Base-by-base conservation (phyloP, 1,140 invertebrate species). In the Archivesica marissinica region DNA sequence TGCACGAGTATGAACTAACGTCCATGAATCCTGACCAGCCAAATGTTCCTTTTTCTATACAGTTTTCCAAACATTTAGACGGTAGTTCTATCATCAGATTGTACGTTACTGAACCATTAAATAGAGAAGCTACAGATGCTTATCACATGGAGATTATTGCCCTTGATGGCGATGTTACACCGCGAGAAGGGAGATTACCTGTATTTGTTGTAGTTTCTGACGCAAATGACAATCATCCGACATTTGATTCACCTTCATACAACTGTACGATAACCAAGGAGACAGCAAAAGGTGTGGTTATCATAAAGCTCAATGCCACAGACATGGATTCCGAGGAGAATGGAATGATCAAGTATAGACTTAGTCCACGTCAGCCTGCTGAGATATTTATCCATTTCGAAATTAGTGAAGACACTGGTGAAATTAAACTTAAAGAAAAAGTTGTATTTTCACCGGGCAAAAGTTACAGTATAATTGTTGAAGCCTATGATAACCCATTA, bases 1-100 rank as follows among this genome's bases (percentile, higher is more conserved):
- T 92, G 11, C 78, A 90, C 47, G 72, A 54, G 17, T 92, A 92
- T 70, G 50, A 68, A 17, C 28, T 93, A 15, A 66, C 91, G 3
- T 87, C 91, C 7, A 84, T 47, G 9, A 64, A 78, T 47, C 44
- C 64, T 17, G 41, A 35, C 20, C 17, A 39, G 0, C 41, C 85
- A 0, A 81, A 90, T 81, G 79, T 85, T 7, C 86, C 88, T 4
- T 92, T 92, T 87, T 86, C 86, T 3, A 61, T 92, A 13, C 66
- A 88, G 33, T 88, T 88, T 47, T 84, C 87, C 2, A 86, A 89
- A 70, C 74, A 85, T 78, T 77, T 85, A 68, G 82, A 85, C 56
- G 82, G 82, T 20, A 85, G 82, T 23, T 85, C 82, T 17, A 68
- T 68, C 2, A 56, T 85, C 6, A 77, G 59, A 41, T 56, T 85